These are phyloP conservation scores for Tragelaphus eurycerus DNA, from an alignment of 2,797 vertebrate species.

Conservation along the genomic window DNA sequence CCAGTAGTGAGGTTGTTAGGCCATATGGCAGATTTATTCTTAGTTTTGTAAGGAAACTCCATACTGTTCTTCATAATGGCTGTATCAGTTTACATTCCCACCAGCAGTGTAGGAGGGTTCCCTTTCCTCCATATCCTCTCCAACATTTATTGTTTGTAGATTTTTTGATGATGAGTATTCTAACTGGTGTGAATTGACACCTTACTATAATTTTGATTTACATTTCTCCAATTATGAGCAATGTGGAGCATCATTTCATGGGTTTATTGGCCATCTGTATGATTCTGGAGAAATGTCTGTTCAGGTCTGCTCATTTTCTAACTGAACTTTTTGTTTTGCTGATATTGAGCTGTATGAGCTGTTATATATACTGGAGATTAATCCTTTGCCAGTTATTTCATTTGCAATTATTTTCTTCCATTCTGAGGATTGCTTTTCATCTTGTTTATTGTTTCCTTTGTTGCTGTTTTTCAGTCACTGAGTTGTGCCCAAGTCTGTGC, in stretches of 20 bases:
- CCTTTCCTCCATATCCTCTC: background rate
- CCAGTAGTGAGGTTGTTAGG: background rate
- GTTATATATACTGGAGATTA: background rate
- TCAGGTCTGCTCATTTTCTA: background rate
- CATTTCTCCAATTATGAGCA: background rate
- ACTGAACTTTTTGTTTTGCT: background rate
- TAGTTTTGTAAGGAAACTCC: background rate
- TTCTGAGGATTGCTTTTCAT: background rate
- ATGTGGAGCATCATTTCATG: background rate
- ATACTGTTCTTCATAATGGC: background rate
- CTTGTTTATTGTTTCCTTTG: background rate
- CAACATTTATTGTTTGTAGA: background rate
- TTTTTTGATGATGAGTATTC: background rate
- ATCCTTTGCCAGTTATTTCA: background rate
- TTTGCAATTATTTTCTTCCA: background rate
- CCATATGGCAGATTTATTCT: background rate
- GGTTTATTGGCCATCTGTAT: background rate
- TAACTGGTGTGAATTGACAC: background rate
- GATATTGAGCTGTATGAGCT: background rate
- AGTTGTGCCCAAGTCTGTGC: background rate
- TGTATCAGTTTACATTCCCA: background rate
- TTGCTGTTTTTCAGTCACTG: background rate
- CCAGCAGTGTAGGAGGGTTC: background rate
- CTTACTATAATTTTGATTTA: background rate
- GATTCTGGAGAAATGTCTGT: background rate